A percentile compares a stretch with the other conserved stretches of the same genome.
These are phyloP conservation scores for Ceratothoa steindachneri DNA, from an alignment of 2,888 invertebrate genomes.

Conservation along the genomic window DNA sequence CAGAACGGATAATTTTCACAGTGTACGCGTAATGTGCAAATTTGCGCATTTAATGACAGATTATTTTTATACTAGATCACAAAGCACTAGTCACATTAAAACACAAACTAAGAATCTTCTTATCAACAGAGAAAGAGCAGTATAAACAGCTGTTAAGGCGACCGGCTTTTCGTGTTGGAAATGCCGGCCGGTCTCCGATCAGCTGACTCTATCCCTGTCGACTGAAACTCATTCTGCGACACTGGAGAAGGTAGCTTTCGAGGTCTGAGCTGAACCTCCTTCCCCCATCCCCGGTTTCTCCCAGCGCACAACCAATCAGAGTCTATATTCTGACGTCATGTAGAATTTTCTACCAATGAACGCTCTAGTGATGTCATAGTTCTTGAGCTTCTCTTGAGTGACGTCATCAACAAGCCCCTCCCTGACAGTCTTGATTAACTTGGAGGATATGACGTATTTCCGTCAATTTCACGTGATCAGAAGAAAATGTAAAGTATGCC, in stretches of 20 bases:
- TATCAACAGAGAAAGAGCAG: background rate
- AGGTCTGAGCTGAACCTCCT: background rate
- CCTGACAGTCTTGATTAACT: slow-evolving; percentile 7
- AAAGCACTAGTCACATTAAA: background rate
- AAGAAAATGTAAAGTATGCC: slow-evolving; percentile 10
- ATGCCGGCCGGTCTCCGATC: slow-evolving; percentile 10
- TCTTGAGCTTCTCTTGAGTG: background rate
- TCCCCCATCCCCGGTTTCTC: background rate
- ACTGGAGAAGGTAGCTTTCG: slow-evolving; percentile 14
- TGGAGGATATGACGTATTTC: slow-evolving; percentile 1
- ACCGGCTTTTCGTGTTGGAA: background rate
- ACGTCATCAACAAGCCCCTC: background rate
- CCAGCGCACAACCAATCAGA: slow-evolving; percentile 2
- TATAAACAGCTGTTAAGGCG: background rate
- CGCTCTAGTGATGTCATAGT: background rate
- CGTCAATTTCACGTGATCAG: slow-evolving; percentile 11
- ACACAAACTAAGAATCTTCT: background rate
- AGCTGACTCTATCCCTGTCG: slow-evolving; percentile 7
- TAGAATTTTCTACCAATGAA: background rate
- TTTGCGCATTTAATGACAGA: background rate
- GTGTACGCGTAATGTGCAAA: too few species aligned
- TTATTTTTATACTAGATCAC: too few species aligned
- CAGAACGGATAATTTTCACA: too few species aligned
- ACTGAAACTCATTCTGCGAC: slow-evolving; percentile 9
- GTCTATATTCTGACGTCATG: background rate